A percentile compares a stretch with the other conserved stretches of the same genome.
Conservation (phyloP, 1,140 invertebrate genomes). For the Aphelinus atriplicis region DNA sequence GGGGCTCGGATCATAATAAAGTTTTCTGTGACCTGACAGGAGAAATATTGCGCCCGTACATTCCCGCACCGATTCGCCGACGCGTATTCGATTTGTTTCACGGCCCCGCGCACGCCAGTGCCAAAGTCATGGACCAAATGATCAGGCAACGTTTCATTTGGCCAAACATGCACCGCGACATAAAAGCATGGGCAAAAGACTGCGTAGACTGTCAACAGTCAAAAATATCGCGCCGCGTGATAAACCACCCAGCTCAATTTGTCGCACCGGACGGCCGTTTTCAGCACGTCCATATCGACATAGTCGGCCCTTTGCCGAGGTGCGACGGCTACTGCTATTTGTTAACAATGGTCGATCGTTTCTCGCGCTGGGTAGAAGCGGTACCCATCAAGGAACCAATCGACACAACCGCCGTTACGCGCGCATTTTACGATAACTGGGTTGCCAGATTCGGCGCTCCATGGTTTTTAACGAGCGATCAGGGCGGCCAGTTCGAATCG, state of each 20-base stretch:
- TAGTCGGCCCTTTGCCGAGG: too few relatives aligned
- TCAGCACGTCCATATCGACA: too few relatives aligned
- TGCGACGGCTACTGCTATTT: too few relatives aligned
- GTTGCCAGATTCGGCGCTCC: too few relatives aligned
- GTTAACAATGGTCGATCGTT: too few relatives aligned
- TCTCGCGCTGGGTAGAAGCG: too few relatives aligned
- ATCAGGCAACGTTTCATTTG: conserved; percentile 5
- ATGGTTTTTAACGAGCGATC: too few relatives aligned
- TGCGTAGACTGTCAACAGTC: conserved; percentile 12
- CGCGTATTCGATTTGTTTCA: not conserved
- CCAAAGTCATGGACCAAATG: not conserved
- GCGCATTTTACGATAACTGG: too few relatives aligned
- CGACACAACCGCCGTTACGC: too few relatives aligned
- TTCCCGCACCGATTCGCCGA: not conserved
- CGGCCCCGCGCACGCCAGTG: not conserved
- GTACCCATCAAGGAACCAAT: too few relatives aligned
- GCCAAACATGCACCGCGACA: conserved; percentile 1
- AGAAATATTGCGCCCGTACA: not conserved
- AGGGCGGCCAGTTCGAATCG: too few relatives aligned
- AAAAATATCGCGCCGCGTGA: not conserved
- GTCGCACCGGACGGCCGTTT: not conserved
- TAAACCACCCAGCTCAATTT: not conserved
- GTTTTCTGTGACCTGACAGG: not conserved
- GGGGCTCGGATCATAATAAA: not conserved
- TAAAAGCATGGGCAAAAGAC: not conserved